Evolutionary conservation across 2,797 vertebrate species (phyloP), one percentile per base, ranked within the genome.

Genomic region (Lophius americanus): DNA sequence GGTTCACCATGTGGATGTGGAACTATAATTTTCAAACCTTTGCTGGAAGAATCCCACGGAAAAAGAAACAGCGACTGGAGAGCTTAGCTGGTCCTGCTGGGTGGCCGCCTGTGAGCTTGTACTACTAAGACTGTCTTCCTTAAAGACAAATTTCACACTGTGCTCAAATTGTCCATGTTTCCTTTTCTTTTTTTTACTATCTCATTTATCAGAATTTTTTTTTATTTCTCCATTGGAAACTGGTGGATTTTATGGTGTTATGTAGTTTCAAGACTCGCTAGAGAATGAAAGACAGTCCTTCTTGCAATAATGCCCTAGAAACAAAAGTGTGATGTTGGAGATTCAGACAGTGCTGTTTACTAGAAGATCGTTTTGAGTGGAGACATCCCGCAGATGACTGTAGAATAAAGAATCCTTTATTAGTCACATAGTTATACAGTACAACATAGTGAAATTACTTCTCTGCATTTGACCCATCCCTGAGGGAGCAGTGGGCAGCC

Each of bases 1-100:
- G 74, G 84, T 75, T 85, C 89, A 89, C 78, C 87, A 92, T 90
- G 91, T 89, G 90, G 91, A 88, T 91, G 87, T 88, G 90, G 91
- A 88, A 90, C 86, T 86, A 88, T 69, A 78, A 89, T 89, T 90
- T 91, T 77, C 92, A 89, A 87, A 88, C 87, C 78, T 91, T 92
- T 63, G 81, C 91, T 47, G 90, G 90, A 90, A 89, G 90, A 87
- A 92, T 91, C 76, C 91, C 90, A 84, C 84, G 90, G 80, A 92
- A 89, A 88, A 91, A 89, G 89, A 80, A 88, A 68, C 84, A 79
- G 75, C 46, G 67, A 83, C 80, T 60, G 47, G 76, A 78, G 83
- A 89, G 79, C 73, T 77, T 73, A 67, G 84, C 77, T 71, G 78
- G 78, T 83, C 66, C 79, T 73, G 82, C 80, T 48, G 80, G 85